Evolutionary conservation across 2,888 invertebrate genomes (phyloP).

Genomic region (Oscheius sp.): DNA sequence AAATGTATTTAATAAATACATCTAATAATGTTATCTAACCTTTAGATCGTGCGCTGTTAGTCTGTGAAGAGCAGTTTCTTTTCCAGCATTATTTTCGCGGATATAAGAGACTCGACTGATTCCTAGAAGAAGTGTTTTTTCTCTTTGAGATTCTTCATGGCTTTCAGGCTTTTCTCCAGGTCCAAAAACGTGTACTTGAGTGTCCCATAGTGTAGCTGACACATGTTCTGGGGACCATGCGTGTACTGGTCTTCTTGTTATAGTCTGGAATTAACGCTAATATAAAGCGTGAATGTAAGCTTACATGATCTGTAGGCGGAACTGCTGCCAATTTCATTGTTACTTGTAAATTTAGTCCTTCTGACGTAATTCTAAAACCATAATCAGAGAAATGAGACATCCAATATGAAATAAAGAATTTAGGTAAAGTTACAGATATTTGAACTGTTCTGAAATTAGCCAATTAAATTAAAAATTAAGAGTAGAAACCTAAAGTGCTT

Average conservation of each 20-base stretch:
- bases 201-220: constrained; percentile 90
- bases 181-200: constrained; percentile 70
- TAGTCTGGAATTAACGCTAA: constrained; percentile 35
- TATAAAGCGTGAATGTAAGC: background rate
- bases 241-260: constrained; percentile 45
- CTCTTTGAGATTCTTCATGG: constrained; percentile 37
- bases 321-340: constrained; percentile 19
- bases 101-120: constrained; percentile 55
- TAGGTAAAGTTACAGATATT: constrained; percentile 85
- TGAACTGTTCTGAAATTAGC: constrained; percentile 81
- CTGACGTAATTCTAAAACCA: constrained; percentile 63
- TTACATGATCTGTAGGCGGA: constrained; percentile 2
- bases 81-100: constrained; percentile 42
- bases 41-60: constrained; percentile 47
- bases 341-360: constrained; percentile 55
- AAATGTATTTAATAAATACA: background rate
- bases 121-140: constrained; percentile 54
- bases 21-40: constrained; percentile 15
- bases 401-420: constrained; percentile 86
- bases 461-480: background rate
- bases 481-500: constrained; percentile 77
- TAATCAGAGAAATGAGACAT: constrained; percentile 79
- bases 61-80: constrained; percentile 42
- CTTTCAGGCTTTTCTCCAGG: constrained; percentile 26
- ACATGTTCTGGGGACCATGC: constrained; percentile 75